Conservation (phyloP, 2,113 vertebrate species). For the Limnothrissa miodon region DNA sequence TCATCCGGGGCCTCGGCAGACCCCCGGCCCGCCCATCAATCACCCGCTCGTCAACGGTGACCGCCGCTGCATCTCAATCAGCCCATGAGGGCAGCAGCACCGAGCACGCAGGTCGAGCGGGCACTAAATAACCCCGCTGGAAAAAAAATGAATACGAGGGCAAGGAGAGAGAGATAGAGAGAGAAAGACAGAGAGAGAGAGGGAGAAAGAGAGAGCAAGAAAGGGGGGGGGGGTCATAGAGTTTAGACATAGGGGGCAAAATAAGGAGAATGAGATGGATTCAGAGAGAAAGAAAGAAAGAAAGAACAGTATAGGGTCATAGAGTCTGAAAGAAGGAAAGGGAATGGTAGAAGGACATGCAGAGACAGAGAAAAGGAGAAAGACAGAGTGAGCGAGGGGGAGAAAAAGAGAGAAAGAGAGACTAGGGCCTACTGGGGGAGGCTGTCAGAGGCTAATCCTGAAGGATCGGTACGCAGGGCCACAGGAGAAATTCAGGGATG, state of each 20-base stretch:
- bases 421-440: not conserved
- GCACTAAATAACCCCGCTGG: slow-evolving; percentile 22
- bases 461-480: slow-evolving; percentile 28
- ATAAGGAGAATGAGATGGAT: not conserved
- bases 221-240: not conserved
- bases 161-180: slow-evolving; percentile 1
- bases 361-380: not conserved
- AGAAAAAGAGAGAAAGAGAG: not conserved
- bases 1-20: slow-evolving; percentile 40
- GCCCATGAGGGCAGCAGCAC: slow-evolving; percentile 19
- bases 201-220: not conserved
- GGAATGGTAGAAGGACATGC: not conserved
- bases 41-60: slow-evolving; percentile 27
- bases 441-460: slow-evolving; percentile 29
- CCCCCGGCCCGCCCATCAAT: slow-evolving; percentile 41
- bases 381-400: not conserved
- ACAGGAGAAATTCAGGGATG: slow-evolving; percentile 4
- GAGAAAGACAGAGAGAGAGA: slow-evolving; percentile 15
- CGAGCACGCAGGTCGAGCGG: not conserved
- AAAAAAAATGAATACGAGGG: slow-evolving; percentile 16
- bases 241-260: not conserved
- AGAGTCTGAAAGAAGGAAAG: not conserved
- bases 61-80: slow-evolving; percentile 37
- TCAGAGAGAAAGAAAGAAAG: not conserved
- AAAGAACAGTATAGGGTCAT: not conserved